Conservation (phyloP, 2,113 vertebrate genomes). For the Tetraodon nigroviridis region DNA sequence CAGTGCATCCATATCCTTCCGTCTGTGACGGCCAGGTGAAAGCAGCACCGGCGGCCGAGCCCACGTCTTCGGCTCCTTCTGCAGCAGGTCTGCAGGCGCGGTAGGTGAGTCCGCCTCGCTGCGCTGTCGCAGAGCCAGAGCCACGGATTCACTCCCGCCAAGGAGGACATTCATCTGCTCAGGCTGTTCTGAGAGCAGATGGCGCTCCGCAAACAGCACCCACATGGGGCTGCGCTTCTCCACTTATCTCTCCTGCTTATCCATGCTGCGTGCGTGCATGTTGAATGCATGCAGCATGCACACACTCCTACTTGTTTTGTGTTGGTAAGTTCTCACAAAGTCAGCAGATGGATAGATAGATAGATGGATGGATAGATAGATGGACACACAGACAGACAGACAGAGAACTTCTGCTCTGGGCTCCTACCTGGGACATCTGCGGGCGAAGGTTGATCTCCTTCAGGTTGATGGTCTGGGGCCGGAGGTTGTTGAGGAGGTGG, state of each 20-base stretch:
- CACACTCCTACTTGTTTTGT: too few relatives aligned
- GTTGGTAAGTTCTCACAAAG: too few relatives aligned
- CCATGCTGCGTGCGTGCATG: too few relatives aligned
- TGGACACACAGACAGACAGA: background rate
- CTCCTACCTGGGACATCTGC: constrained; percentile 94
- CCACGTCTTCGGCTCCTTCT: constrained; percentile 5
- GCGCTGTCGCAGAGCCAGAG: constrained; percentile 51
- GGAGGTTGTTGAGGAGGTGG: constrained; percentile 94
- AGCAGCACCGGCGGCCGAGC: constrained; percentile 8
- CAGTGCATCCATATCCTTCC: constrained; percentile 6
- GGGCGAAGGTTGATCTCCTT: constrained; percentile 95
- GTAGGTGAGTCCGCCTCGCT: constrained; percentile 42
- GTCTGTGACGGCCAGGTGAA: constrained; percentile 19
- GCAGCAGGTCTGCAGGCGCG: constrained; percentile 39
- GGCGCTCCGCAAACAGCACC: constrained; percentile 55
- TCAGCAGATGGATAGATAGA: too few relatives aligned
- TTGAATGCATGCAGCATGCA: background rate
- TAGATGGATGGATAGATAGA: background rate
- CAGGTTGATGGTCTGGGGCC: constrained; percentile 86
- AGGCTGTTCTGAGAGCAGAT: constrained; percentile 66
- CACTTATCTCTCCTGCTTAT: background rate
- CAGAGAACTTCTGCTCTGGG: background rate
- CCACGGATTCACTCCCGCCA: constrained; percentile 51
- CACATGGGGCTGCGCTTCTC: constrained; percentile 37
- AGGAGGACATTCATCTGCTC: constrained; percentile 63